These are phyloP conservation scores for Furnarius figulus DNA, from an alignment of 2,113 vertebrate genomes.

Conservation along the genomic window DNA sequence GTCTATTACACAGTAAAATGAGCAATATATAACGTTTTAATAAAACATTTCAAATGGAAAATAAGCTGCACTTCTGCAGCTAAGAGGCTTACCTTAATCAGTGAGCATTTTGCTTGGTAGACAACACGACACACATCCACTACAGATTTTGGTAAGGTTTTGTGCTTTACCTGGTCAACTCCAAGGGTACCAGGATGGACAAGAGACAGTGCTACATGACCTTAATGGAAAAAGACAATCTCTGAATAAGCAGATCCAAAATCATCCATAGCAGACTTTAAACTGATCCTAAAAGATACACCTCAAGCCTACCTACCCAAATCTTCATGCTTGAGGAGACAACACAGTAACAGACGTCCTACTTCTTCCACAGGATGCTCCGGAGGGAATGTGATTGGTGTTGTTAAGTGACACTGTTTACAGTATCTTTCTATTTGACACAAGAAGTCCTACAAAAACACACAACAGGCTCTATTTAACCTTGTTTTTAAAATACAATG, in stretches of 20 bases:
- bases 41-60: background rate
- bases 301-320: slow-evolving; percentile 80
- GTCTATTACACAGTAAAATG: background rate
- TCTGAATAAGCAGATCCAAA: background rate
- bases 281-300: background rate
- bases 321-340: slow-evolving; percentile 97
- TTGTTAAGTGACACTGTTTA: slow-evolving; percentile 95
- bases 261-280: background rate
- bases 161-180: slow-evolving; percentile 93
- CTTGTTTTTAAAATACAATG: background rate
- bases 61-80: background rate
- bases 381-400: slow-evolving; percentile 93
- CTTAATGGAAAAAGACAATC: slow-evolving; percentile 67
- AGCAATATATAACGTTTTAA: background rate
- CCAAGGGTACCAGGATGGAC: slow-evolving; percentile 89
- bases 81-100: slow-evolving; percentile 87
- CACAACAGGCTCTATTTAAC: background rate
- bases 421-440: slow-evolving; percentile 98
- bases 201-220: slow-evolving; percentile 91
- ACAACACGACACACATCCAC: slow-evolving; percentile 97
- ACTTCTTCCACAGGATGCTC: slow-evolving; percentile 99
- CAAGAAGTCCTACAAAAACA: slow-evolving; percentile 87
- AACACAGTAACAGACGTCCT: slow-evolving; percentile 93
- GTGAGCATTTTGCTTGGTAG: slow-evolving; percentile 97
- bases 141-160: slow-evolving; percentile 91